Evolutionary conservation across 2,113 vertebrate species (phyloP).

Genomic region (Larimichthys crocea): DNA sequence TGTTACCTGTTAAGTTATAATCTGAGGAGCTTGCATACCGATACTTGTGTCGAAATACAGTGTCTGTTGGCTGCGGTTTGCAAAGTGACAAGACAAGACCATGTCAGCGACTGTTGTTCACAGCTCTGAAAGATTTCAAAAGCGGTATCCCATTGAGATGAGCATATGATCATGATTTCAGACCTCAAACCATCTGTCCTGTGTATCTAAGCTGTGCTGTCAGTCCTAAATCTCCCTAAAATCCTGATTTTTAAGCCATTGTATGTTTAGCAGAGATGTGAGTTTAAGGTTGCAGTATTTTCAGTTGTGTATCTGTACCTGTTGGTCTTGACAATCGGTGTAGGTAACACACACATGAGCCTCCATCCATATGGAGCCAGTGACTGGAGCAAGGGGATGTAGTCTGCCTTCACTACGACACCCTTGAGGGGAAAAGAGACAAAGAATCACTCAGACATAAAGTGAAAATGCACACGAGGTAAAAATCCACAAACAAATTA

Average conservation of each 20-base stretch:
- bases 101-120: conserved; percentile 31
- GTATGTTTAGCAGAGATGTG: conserved; percentile 2
- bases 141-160: conserved; percentile 61
- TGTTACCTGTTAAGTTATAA: conserved; percentile 31
- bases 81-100: conserved; percentile 52
- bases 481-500: background rate
- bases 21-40: conserved; percentile 31
- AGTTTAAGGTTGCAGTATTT: background rate
- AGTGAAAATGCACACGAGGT: background rate
- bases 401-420: conserved; percentile 92
- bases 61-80: conserved; percentile 38
- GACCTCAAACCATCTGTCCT: conserved; percentile 64
- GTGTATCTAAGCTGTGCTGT: conserved; percentile 30
- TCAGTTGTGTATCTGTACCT: conserved; percentile 82
- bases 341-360: conserved; percentile 95
- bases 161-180: conserved; percentile 62
- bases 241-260: conserved; percentile 27
- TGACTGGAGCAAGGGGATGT: conserved; percentile 93
- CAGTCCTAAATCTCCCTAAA: conserved; percentile 30
- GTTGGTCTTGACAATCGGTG: conserved; percentile 93
- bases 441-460: background rate
- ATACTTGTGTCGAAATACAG: conserved; percentile 12
- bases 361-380: conserved; percentile 94
- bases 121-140: conserved; percentile 60
- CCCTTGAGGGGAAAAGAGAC: conserved; percentile 81